Evolutionary conservation across 2,888 invertebrate species (phyloP).

Genomic region (Apodemia mormo): DNA sequence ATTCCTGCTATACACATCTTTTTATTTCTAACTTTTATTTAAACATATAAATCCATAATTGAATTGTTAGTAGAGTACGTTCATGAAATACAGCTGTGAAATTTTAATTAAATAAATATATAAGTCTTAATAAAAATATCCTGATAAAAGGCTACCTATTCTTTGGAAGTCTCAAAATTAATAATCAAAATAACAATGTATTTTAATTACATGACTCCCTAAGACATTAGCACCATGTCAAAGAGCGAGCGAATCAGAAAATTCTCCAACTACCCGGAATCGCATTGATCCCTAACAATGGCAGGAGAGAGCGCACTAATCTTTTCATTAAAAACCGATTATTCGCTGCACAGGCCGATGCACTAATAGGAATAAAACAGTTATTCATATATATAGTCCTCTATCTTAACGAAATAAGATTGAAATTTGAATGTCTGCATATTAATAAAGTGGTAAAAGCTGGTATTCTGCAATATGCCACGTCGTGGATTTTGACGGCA

Average conservation of each 20-base stretch:
- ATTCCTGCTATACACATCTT: no score
- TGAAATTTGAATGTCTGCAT: neutral
- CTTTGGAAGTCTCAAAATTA: constrained; percentile 18
- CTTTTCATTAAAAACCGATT: constrained; percentile 82
- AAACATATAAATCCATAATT: no score
- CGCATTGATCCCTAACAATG: constrained; percentile 60
- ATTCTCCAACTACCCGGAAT: constrained; percentile 68
- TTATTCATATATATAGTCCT: constrained; percentile 28
- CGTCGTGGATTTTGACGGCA: constrained; percentile 53
- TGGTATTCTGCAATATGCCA: constrained; percentile 63
- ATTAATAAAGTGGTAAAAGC: constrained; percentile 39
- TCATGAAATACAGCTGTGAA: no score
- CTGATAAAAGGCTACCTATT: no score
- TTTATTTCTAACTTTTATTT: no score
- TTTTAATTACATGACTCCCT: constrained; percentile 9
- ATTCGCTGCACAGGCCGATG: constrained; percentile 73
- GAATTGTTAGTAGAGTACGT: no score
- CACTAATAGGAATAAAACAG: constrained; percentile 73
- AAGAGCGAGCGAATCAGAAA: constrained; percentile 67
- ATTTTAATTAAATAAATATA: no score
- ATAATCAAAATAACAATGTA: neutral
- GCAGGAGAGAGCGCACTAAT: constrained; percentile 63
- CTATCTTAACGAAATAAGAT: neutral
- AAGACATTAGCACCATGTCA: constrained; percentile 41
- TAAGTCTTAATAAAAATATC: no score